phyloP scores from a whole-genome alignment of 2,113 vertebrate genomes.

The Rhinoptilus africanus region DNA sequence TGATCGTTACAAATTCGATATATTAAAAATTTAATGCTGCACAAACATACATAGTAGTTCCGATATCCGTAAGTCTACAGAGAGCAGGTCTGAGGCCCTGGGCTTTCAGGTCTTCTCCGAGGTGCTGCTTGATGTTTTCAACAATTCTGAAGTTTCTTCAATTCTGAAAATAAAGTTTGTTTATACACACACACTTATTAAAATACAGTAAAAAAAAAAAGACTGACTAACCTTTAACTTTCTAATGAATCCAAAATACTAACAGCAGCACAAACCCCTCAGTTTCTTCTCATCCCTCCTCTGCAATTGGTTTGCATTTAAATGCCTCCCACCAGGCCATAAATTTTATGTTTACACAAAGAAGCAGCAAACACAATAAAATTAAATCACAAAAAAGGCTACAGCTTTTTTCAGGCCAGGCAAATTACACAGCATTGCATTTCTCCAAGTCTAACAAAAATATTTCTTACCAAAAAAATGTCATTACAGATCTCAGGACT shows the following conservation, averaged over 20 bases:
- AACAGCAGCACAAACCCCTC: background rate
- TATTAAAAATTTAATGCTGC: constrained; percentile 27
- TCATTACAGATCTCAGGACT: background rate
- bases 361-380: background rate
- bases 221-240: background rate
- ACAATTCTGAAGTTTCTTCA: constrained; percentile 83
- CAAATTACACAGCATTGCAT: background rate
- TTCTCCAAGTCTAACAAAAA: background rate
- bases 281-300: background rate
- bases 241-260: background rate
- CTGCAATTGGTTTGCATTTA: background rate
- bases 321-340: background rate
- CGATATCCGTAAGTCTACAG: background rate
- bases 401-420: background rate
- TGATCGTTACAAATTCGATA: constrained; percentile 23
- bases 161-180: constrained; percentile 74
- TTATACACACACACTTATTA: background rate
- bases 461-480: background rate
- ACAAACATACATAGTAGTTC: constrained; percentile 39
- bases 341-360: background rate
- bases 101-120: constrained; percentile 32
- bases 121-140: constrained; percentile 74
- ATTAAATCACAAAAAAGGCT: background rate
- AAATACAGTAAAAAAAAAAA: background rate
- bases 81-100: background rate